Base-by-base conservation (phyloP, 2,797 vertebrate species). In the Hephaestus fuliginosus region DNA sequence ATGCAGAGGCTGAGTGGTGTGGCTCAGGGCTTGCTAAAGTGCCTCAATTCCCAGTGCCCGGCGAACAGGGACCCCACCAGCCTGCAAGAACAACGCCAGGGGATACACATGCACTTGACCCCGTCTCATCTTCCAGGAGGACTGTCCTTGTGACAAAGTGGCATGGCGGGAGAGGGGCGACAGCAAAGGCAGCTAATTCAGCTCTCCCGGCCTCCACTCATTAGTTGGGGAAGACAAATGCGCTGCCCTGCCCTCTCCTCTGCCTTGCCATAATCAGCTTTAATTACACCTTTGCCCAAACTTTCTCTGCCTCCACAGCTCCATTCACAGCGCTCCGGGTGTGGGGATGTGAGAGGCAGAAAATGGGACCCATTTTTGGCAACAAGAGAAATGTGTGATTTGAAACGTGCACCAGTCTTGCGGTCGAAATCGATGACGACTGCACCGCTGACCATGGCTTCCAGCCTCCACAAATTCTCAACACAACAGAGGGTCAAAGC, bases 91-190 rank as follows among this genome's bases (percentile, higher is more conserved):
- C 83, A 87, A 89, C 88, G 78, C 81, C 80, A 74, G 70, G 82
- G 82, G 82, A 87, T 51, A 44, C 83, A 71, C 74, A 76, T 68
- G 86, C 89, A 91, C 92, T 93, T 94, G 91, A 94, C 93, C 91
- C 89, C 7, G 80, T 78, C 92, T 90, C 80, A 69, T 93, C 89
- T 81, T 93, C 74, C 43, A 76, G 71, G 77, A 93, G 78, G 82
- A 85, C 86, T 68, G 86, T 87, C 90, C 90, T 93, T 84, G 88
- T 91, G 90, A 88, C 88, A 92, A 88, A 92, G 91, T 87, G 90
- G 88, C 78, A 28, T 72, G 81, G 83, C 43, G 18, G 70, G 22
- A 65, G 74, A 76, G 83, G 85, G 81, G 74, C 33, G 51, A 85
- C 84, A 74, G 89, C 78, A 3, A 3, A 76, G 74, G 86, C 83